These are phyloP conservation scores for Amblyornis subalaris DNA, from an alignment of 2,113 vertebrate genomes.

Conservation along the genomic window DNA sequence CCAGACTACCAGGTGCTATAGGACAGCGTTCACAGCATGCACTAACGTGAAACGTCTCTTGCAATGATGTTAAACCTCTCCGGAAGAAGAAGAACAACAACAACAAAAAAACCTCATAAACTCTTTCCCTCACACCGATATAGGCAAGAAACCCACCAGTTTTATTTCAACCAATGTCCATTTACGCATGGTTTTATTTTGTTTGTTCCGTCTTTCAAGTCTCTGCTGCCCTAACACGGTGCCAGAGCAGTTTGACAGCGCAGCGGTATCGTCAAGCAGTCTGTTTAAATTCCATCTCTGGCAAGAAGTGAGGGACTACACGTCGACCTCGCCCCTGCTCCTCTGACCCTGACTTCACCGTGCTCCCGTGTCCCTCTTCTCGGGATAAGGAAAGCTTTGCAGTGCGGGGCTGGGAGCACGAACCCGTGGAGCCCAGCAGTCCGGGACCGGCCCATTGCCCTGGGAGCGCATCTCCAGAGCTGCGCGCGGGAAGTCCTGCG, in stretches of 20 bases:
- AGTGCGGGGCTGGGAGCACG: fast-evolving
- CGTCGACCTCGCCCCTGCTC: neutral
- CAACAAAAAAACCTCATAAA: neutral
- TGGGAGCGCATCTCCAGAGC: fast-evolving
- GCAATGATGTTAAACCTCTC: neutral
- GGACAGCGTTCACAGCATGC: neutral
- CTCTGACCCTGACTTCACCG: neutral
- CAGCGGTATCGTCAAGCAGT: fast-evolving
- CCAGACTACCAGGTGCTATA: neutral
- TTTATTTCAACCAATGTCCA: neutral
- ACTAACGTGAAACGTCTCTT: neutral
- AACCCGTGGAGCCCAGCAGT: neutral
- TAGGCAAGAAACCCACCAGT: fast-evolving
- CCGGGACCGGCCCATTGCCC: neutral
- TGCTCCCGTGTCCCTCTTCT: neutral
- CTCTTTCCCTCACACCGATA: neutral
- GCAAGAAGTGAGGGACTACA: neutral
- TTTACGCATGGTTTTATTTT: neutral
- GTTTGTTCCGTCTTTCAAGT: neutral
- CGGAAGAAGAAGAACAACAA: neutral
- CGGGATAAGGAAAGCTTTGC: neutral
- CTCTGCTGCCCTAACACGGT: neutral
- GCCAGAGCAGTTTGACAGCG: neutral
- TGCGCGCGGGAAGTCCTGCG: fast-evolving
- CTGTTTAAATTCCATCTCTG: neutral